These are phyloP conservation scores for Danio kyathit DNA, from an alignment of 2,797 vertebrate genomes.

Conservation along the genomic window DNA sequence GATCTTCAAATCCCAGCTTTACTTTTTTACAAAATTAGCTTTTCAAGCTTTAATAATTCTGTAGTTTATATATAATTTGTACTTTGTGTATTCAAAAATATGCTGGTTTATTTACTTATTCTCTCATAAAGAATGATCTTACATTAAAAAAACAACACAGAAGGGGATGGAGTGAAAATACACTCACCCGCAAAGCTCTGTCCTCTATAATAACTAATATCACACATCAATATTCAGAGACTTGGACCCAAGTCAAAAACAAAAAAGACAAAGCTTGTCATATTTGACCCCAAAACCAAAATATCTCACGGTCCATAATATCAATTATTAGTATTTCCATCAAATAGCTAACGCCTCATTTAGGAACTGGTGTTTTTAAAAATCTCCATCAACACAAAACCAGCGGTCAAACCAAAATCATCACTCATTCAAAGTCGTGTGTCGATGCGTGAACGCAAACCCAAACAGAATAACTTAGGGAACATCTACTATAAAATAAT, in stretches of 20 bases:
- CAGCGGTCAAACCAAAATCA: slow-evolving; percentile 12
- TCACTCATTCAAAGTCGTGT: not conserved
- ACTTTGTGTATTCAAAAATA: slow-evolving; percentile 83
- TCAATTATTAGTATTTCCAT: not conserved
- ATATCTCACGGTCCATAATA: not conserved
- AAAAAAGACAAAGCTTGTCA: not conserved
- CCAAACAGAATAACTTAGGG: slow-evolving; percentile 1
- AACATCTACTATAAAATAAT: not conserved
- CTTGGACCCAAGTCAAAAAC: slow-evolving; percentile 45
- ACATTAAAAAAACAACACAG: slow-evolving; percentile 70
- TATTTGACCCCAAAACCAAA: slow-evolving; percentile 20
- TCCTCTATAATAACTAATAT: slow-evolving; percentile 65
- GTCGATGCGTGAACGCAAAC: not conserved
- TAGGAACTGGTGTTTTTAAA: not conserved
- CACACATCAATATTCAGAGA: slow-evolving; percentile 61
- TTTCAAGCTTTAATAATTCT: slow-evolving; percentile 59
- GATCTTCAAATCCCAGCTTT: slow-evolving; percentile 64
- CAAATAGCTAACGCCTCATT: too few relatives aligned
- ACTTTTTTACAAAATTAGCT: slow-evolving; percentile 72
- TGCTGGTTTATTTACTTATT: slow-evolving; percentile 81
- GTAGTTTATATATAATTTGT: slow-evolving; percentile 69
- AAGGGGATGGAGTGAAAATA: slow-evolving; percentile 53
- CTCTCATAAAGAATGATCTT: slow-evolving; percentile 78
- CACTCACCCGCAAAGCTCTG: slow-evolving; percentile 74
- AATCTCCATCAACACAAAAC: not conserved